Evolutionary conservation across 2,888 invertebrate species (phyloP), one percentile per base, ranked within the genome.

Genomic region (Altica lythri): DNA sequence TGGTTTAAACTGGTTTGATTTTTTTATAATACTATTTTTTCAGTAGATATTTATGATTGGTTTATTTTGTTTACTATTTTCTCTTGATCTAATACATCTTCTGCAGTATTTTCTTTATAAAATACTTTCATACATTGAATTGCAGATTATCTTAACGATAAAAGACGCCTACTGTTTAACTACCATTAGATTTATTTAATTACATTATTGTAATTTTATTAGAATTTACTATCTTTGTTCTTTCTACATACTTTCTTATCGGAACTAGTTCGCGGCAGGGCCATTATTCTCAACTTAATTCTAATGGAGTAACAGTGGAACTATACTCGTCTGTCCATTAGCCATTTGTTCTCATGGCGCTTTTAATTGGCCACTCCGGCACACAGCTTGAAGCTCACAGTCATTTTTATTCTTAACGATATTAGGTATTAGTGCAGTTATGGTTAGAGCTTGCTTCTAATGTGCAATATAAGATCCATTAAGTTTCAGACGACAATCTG

Each of bases 281-380:
- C 32, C 45, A 45, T 45, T 45, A 45, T 6, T 45, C 19, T 30
- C 12, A 13, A 40, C 49, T 49, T 49, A 49, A 49, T 42, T 49
- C 42, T 57, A 50, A 57, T 53, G 53, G 53, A 53, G 22, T 53
- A n/a, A n/a, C n/a, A 34, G 42, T 27, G 35, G 40, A 37, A 37
- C 45, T 22, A 52, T 44, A 16, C 44, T 38, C 16, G 25, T 14
- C 10, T 46, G 25, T 46, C 37, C 49, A 49, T 49, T 49, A 49
- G 40, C 38, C 59, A 59, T 61, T 61, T 59, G 53, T 61, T 60
- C 59, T 59, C 53, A 47, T 30, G 29, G 38, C 51, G 10, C 49
- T 49, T 63, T 55, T 61, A 60, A 63, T 63, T 63, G 61, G 60
- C 49, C 60, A 57, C 58, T 61, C 57, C 59, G 53, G 56, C 55